These are phyloP conservation scores for Macrochelys suwanniensis DNA, from an alignment of 2,797 vertebrate genomes.

Conservation along the genomic window DNA sequence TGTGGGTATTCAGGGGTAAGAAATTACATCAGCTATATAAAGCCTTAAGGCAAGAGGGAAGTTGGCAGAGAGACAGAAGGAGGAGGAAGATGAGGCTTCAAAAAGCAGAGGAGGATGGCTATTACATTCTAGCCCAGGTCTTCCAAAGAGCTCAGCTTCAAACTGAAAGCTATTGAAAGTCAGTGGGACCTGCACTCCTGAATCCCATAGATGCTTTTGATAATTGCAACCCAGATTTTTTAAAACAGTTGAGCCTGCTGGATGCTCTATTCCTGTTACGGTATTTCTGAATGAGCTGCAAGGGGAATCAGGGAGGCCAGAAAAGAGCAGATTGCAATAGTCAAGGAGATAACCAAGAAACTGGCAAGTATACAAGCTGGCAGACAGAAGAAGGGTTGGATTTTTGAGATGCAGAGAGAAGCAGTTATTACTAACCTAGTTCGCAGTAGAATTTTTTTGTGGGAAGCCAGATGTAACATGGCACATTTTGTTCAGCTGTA, in stretches of 20 bases:
- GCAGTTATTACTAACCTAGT: background rate
- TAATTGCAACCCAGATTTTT: constrained; percentile 29
- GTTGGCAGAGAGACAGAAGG: background rate
- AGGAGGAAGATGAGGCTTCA: background rate
- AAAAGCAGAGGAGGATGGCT: constrained; percentile 23
- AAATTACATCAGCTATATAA: background rate
- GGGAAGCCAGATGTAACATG: background rate
- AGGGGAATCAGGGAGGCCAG: background rate
- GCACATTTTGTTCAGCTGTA: background rate
- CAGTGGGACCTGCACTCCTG: background rate
- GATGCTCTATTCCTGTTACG: background rate
- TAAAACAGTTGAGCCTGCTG: background rate
- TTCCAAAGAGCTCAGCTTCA: constrained; percentile 16
- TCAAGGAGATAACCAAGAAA: background rate
- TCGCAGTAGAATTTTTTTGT: background rate
- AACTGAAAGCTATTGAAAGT: constrained; percentile 24
- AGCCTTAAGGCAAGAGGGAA: constrained; percentile 4
- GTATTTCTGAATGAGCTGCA: background rate
- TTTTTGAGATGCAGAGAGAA: background rate
- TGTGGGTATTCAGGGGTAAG: background rate
- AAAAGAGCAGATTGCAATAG: background rate
- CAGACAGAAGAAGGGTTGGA: background rate
- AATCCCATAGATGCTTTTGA: background rate
- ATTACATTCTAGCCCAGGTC: background rate
- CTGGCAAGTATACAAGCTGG: background rate